Conservation (phyloP, 2,888 invertebrate genomes). For the Oegoconia quadripuncta region DNA sequence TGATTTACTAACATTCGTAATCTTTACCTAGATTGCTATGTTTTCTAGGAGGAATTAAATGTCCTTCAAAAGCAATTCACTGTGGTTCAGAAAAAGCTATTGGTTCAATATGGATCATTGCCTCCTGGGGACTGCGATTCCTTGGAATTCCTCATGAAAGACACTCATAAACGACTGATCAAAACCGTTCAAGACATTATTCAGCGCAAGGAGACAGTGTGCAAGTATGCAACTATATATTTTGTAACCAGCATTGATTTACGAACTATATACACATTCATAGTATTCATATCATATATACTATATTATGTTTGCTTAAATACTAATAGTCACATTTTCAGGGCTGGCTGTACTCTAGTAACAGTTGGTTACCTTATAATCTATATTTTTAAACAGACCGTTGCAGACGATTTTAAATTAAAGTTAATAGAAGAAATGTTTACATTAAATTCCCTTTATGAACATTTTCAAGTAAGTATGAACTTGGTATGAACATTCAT, state of each 20-base stretch:
- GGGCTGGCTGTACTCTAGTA: conserved; percentile 51
- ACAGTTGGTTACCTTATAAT: conserved; percentile 52
- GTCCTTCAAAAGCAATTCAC: conserved; percentile 86
- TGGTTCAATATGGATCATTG: conserved; percentile 88
- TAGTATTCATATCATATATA: too few relatives aligned
- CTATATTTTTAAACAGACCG: conserved; percentile 42
- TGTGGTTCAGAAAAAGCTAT: conserved; percentile 85
- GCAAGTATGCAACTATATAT: conserved; percentile 36
- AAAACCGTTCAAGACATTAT: conserved; percentile 68
- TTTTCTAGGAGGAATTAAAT: conserved; percentile 61
- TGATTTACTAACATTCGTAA: too few relatives aligned
- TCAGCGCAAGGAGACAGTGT: conserved; percentile 50
- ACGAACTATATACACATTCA: too few relatives aligned
- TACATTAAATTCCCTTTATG: conserved; percentile 52
- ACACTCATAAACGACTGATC: conserved; percentile 82
- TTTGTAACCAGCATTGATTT: conserved; percentile 1
- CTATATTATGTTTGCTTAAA: conserved; percentile 1
- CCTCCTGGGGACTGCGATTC: conserved; percentile 86
- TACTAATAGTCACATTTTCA: conserved; percentile 20
- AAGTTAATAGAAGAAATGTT: conserved; percentile 64
- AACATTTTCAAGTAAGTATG: conserved; percentile 56
- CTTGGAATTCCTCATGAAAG: conserved; percentile 84
- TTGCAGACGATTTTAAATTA: conserved; percentile 48
- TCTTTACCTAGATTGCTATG: too few relatives aligned
- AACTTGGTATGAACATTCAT: too few relatives aligned